Base-by-base conservation (phyloP, 2,113 vertebrate genomes). In the Clarias gariepinus region DNA sequence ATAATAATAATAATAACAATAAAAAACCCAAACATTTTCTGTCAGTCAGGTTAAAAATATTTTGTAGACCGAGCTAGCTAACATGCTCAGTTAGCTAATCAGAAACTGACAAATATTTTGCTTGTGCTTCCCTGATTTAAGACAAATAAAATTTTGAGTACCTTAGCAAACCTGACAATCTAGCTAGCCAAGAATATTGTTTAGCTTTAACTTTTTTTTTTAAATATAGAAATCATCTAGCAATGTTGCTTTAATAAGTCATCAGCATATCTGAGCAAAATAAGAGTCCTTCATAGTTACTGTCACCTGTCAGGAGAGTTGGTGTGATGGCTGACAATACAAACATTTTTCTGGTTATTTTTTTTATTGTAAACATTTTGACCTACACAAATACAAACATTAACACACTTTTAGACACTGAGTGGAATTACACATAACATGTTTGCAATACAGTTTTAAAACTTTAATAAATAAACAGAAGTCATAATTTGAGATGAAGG, bases 311-410 rank as follows among this genome's bases (percentile, higher is more conserved):
- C n/a, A 74, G 52, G 68, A 64, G 30, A 18, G 36, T 57, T 53
- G 25, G n/a, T 69, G 83, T 41, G 18, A 58, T 47, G 19, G 52
- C 69, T 71, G 33, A 93, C 86, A 90, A 93, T 87, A 90, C 89
- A 47, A 92, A 85, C 88, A 89, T 89, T 89, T 91, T 89, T 92
- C 36, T 19, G 8, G 16, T 18, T 79, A 55, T 4, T 6, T 73
- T 90, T 88, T 90, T 88, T 83, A 89, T 84, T 95, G 94, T 95
- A 96, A 95, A 96, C 95, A 95, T 92, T 92, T 83, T 93, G 93
- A 95, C 94, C 91, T 89, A 85, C 90, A 92, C 88, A 86, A 83
- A 94, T 88, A 74, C 74, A 85, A 58, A 58, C 76, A 6, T 1
- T 33, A 25, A 57, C 52, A 57, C 53, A 30, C 5, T 30, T 55